Evolutionary conservation across 2,797 vertebrate genomes (phyloP).

Genomic region (Molossus alvarezi): DNA sequence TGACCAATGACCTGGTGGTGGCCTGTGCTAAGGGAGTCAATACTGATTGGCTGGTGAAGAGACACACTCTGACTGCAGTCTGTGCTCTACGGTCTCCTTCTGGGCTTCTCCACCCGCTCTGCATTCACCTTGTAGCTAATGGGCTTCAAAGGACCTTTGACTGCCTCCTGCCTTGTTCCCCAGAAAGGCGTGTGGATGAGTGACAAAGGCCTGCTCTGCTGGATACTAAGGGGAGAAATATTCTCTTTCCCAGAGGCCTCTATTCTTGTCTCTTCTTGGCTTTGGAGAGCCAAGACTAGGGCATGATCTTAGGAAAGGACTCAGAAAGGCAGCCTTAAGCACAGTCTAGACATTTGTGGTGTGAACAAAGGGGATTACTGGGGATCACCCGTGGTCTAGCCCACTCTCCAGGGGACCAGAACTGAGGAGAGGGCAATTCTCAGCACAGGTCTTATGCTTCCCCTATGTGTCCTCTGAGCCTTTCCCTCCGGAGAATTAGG

Average conservation of each 20-base stretch:
- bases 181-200: background rate
- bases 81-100: background rate
- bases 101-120: background rate
- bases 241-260: background rate
- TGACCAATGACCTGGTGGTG: background rate
- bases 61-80: background rate
- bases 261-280: conserved; percentile 8
- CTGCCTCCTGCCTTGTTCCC: background rate
- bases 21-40: no score
- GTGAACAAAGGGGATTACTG: background rate
- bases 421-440: background rate
- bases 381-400: background rate
- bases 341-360: background rate
- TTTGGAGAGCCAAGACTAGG: background rate
- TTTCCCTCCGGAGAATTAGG: background rate
- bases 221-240: background rate
- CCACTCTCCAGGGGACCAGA: background rate
- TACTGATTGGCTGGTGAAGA: background rate
- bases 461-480: background rate
- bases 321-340: background rate
- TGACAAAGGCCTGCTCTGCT: background rate
- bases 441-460: background rate
- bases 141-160: background rate
- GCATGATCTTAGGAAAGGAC: background rate
- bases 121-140: background rate